Evolutionary conservation across 2,888 invertebrate genomes (phyloP).

Genomic region (Lasioglossum lativentre): DNA sequence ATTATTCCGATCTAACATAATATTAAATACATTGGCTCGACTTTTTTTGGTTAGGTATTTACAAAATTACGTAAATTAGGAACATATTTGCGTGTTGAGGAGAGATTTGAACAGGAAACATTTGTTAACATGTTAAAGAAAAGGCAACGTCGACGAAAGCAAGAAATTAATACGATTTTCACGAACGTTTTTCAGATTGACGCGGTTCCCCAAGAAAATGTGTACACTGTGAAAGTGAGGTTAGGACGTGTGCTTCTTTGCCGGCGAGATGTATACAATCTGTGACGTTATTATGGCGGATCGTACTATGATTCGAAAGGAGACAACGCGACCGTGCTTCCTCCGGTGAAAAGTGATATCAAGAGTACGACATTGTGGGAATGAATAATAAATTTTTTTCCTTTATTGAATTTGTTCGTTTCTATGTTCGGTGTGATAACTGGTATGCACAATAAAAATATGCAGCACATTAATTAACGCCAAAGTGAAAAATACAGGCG

Average conservation of each 20-base stretch:
- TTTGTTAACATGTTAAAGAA: not conserved
- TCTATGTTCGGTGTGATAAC: constrained; percentile 54
- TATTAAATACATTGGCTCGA: not conserved
- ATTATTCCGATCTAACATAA: not conserved
- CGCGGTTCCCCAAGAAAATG: constrained; percentile 41
- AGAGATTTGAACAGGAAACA: not conserved
- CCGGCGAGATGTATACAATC: constrained; percentile 50
- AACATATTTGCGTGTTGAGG: not conserved
- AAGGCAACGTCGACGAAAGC: not conserved
- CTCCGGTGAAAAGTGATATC: constrained; percentile 42
- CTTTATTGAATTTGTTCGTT: constrained; percentile 55
- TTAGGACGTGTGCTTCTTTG: constrained; percentile 61
- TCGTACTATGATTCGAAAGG: constrained; percentile 37
- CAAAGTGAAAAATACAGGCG: constrained; percentile 40
- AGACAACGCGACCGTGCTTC: constrained; percentile 24
- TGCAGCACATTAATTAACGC: constrained; percentile 43
- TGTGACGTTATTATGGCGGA: constrained; percentile 56
- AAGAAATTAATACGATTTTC: constrained; percentile 48
- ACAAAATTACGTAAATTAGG: constrained; percentile 26
- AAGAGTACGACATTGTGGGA: constrained; percentile 46
- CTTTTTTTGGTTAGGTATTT: constrained; percentile 50
- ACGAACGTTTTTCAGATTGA: constrained; percentile 70
- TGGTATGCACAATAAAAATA: constrained; percentile 62
- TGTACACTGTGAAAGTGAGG: constrained; percentile 57
- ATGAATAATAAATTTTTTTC: constrained; percentile 60